These are phyloP conservation scores for Chrysogorgia sp. DNA, from an alignment of 92 coral and sea anemone species.

Conservation along the genomic window DNA sequence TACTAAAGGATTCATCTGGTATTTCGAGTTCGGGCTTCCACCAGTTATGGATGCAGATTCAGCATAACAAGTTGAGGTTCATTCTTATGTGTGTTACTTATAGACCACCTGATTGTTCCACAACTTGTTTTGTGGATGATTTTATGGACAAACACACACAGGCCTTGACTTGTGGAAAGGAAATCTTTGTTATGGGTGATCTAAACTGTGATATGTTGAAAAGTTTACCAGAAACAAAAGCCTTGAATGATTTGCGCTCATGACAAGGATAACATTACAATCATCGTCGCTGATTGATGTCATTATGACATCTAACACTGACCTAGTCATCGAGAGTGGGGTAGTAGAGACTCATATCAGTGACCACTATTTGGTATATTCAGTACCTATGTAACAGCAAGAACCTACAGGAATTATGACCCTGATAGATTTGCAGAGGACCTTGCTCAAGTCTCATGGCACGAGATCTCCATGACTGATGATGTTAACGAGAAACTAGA, in stretches of 20 bases:
- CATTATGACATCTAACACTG: slow-evolving; percentile 27
- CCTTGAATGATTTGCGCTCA: slow-evolving; percentile 50
- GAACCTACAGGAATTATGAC: slow-evolving; percentile 40
- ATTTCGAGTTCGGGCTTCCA: slow-evolving; percentile 47
- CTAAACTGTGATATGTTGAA: slow-evolving; percentile 48
- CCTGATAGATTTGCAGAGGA: slow-evolving; percentile 40
- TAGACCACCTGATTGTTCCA: slow-evolving; percentile 31
- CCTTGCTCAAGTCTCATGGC: slow-evolving; percentile 39
- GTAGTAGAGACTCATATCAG: slow-evolving; percentile 56
- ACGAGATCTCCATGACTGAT: slow-evolving; percentile 25
- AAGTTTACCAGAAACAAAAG: slow-evolving; percentile 32
- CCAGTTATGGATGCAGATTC: slow-evolving; percentile 54
- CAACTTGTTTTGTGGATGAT: slow-evolving; percentile 9
- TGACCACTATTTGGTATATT: slow-evolving; percentile 59
- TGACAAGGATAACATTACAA: slow-evolving; percentile 28
- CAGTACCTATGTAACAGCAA: slow-evolving; percentile 26
- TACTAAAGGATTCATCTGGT: slow-evolving; percentile 35
- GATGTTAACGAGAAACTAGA: slow-evolving; percentile 46
- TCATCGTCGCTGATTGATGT: slow-evolving; percentile 48
- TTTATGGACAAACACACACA: slow-evolving; percentile 44
- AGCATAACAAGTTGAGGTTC: slow-evolving; percentile 53
- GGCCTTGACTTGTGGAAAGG: slow-evolving; percentile 45
- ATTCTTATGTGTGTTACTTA: slow-evolving; percentile 49
- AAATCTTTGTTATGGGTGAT: slow-evolving; percentile 42
- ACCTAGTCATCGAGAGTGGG: slow-evolving; percentile 43